Evolutionary conservation across 2,113 vertebrate species (phyloP), one percentile per base, ranked within the genome.

Genomic region (Laticauda colubrina): DNA sequence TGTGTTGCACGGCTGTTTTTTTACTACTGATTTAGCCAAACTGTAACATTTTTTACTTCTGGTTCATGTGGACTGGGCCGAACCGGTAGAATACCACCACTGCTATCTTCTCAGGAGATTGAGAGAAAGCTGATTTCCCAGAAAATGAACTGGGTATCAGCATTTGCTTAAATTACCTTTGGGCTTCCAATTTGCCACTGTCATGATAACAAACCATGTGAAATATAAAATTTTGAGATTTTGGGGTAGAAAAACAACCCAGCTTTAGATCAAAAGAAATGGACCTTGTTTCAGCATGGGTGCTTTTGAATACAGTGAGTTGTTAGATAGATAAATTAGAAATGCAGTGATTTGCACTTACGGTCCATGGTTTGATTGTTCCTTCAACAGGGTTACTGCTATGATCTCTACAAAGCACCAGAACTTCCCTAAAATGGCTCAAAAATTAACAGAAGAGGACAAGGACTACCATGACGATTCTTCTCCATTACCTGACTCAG

Each of bases 361-460:
- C 3, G 6, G 4, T 48, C 86, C 29, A 61, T 29, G 23, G 20
- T 87, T 86, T 88, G 5, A 43, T 61, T 59, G 55, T 93, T 95
- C 94, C 18, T 43, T 6, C 93, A 94, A 94, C 95, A 97, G 97
- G 4, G 64, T 69, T 91, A 89, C 75, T 89, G 89, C 54, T 45
- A 96, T 94, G 95, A 96, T 96, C 81, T 96, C 96, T 39, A 69
- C 96, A 81, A 90, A 94, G 88, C 92, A 95, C 61, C 90, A 91
- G 89, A 56, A 3, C 0, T 3, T 92, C n/a, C 57, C 69, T 87
- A 93, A 1, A 26, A 85, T n/a, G 87, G 93, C 75, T 39, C 93
- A 90, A 54, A 18, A 29, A 54, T 88, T 5, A 81, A 95, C 89
- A 93, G 95, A 96, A 81, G 95, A 91, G 23, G 45, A 90, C 86